Evolutionary conservation across 2,113 vertebrate species (phyloP).

Genomic region (Melanostigma gelatinosum): DNA sequence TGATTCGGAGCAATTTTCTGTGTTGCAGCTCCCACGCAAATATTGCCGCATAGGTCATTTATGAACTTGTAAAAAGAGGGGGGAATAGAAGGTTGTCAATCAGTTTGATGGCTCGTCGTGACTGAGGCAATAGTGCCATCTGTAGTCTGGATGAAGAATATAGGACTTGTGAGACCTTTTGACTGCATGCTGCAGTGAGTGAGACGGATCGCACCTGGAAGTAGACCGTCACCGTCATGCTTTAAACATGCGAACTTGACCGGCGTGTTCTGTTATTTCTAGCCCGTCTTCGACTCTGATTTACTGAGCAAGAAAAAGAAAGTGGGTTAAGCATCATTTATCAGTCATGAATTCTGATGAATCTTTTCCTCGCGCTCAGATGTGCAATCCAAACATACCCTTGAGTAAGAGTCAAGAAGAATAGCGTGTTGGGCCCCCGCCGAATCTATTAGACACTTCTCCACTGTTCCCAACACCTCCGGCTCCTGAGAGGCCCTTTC

Average conservation of each 20-base stretch:
- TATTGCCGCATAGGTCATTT: slow-evolving; percentile 60
- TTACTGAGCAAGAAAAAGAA: slow-evolving; percentile 42
- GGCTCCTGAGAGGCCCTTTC: slow-evolving; percentile 8
- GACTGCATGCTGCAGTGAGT: slow-evolving; percentile 19
- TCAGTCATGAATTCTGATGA: slow-evolving; percentile 39
- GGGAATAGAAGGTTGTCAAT: slow-evolving; percentile 66
- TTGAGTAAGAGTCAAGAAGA: slow-evolving; percentile 49
- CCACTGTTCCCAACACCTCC: slow-evolving; percentile 10
- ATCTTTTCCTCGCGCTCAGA: slow-evolving; percentile 40
- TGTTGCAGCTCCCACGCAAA: slow-evolving; percentile 47
- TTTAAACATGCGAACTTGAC: slow-evolving; percentile 11
- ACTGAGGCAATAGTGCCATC: slow-evolving; percentile 83
- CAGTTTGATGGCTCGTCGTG: slow-evolving; percentile 63
- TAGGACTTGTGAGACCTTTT: neutral
- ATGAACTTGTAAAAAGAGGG: slow-evolving; percentile 57
- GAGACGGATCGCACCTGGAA: slow-evolving; percentile 28
- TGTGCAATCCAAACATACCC: slow-evolving; percentile 46
- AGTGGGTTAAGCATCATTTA: slow-evolving; percentile 6
- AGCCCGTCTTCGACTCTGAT: slow-evolving; percentile 34
- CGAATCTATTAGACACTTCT: slow-evolving; percentile 1
- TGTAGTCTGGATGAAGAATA: slow-evolving; percentile 78
- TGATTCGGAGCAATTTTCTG: slow-evolving; percentile 51
- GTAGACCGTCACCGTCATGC: neutral
- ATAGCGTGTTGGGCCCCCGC: slow-evolving; percentile 7
- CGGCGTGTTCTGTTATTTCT: slow-evolving; percentile 22